Evolutionary conservation across 2,888 invertebrate species (phyloP), one percentile per base, ranked within the genome.

Genomic region (Saturnia pavonia): DNA sequence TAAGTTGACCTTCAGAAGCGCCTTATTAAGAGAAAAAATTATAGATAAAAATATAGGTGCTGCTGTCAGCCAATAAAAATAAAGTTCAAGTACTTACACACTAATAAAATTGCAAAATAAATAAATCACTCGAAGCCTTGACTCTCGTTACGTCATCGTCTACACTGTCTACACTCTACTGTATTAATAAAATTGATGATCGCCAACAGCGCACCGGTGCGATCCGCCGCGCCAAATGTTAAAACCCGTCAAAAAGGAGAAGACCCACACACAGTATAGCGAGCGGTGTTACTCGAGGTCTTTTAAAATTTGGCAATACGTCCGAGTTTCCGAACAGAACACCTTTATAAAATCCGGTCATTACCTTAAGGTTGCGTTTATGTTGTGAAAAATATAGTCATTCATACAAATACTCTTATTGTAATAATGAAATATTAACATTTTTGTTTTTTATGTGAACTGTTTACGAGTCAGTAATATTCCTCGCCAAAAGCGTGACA

Each of bases 301-400:
- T 40, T 65, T 65, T 8, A n/a, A 40, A 65, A 65, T 65, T 65
- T 65, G 34, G 40, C 40, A 65, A 63, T 34, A 16, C 63, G 63
- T 34, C 25, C 63, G 34, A 16, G 34, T 40, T 65, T 65, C 34
- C 65, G 40, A 65, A 63, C 14, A 34, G 63, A 34, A 63, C 34
- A 27, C 34, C 63, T 34, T 22, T 60, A 60, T 60, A 40, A 65
- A 65, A 66, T 57, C 42, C 72, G 48, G 60, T 73, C 73, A 72
- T 70, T 73, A 54, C 67, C 34, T 69, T 78, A 75, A 75, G 74
- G 73, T 75, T 73, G 70, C 69, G 27, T 45, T 45, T 60, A 72
- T 45, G 65, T 67, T 71, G 68, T 71, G 69, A 65, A 75, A 73
- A 60, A 25, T 57, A 57, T 25, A 57, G 2, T 54, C 14, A 43